Base-by-base conservation (phyloP, 2,797 vertebrate species). In the Psittacula echo region DNA sequence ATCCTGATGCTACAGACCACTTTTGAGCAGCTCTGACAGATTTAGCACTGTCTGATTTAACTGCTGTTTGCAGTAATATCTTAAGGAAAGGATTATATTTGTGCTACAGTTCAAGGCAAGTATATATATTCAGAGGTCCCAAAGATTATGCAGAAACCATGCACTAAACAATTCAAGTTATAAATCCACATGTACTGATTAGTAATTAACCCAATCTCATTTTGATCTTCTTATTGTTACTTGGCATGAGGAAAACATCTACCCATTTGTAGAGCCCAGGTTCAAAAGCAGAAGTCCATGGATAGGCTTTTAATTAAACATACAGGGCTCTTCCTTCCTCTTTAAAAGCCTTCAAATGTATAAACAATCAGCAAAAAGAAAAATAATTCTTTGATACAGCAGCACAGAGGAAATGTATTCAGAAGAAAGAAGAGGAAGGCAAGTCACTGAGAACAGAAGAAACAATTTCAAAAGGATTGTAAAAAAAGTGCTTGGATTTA, bases 301-400 rank as follows among this genome's bases (percentile, higher is more conserved):
- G 58, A 93, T 48, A 86, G 65, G 71, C n/a, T 72, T 85, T 89
- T 87, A 93, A 92, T 94, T 92, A 82, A 23, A 76, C 0, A 2
- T 68, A 74, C 17, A 76, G 30, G 75, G 34, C 80, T 91, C 61
- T 89, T 66, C 65, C 67, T 95, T 85, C 87, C 75, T 94, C 85
- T 91, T 88, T 85, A 91, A 90, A 47, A 80, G 85, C 88, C 89
- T 94, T 83, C 82, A 96, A 92, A 96, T 77, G 94, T 50, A 90
- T 87, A 96, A 96, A 95, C 78, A 95, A 96, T 95, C 80, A 87
- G 77, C 75, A 87, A 84, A 94, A 95, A 84, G 67, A 89, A 90
- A 86, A 74, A 71, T 9, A 77, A 44, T 78, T 92, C 62, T 97
- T 96, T 95, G 90, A 94, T 81, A 95, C 41, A 80, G 75, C 16